Conservation (phyloP, 92 coral and sea anemone species). For the Umimayanthus kanabou region DNA sequence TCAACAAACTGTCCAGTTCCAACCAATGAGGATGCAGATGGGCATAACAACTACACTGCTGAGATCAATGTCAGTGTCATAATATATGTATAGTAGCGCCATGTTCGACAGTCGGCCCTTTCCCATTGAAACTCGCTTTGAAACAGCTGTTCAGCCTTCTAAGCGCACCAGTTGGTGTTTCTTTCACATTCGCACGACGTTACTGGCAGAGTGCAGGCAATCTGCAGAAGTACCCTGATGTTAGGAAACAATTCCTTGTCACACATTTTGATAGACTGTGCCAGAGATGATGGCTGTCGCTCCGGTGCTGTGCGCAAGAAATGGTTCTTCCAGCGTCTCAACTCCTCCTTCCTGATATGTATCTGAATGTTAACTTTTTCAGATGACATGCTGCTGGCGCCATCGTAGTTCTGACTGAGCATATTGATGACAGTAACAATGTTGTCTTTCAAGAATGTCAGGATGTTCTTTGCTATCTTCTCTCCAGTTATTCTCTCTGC, state of each 20-base stretch:
- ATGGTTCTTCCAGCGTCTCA: neutral
- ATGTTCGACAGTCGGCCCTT: too few species aligned
- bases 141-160: neutral
- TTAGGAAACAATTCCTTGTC: constrained; percentile 27
- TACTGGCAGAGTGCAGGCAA: neutral
- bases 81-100: constrained; percentile 32
- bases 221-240: constrained; percentile 4
- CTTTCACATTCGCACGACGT: too few species aligned
- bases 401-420: constrained; percentile 45
- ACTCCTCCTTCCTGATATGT: constrained; percentile 17
- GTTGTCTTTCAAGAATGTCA: constrained; percentile 4
- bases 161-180: neutral
- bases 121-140: too few species aligned
- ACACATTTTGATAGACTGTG: constrained; percentile 21
- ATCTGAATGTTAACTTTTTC: constrained; percentile 36
- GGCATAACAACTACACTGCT: too few species aligned
- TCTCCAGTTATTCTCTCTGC: constrained; percentile 17
- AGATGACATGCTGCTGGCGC: constrained; percentile 47
- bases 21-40: too few species aligned
- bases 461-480: constrained; percentile 24
- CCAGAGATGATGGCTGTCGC: constrained; percentile 19
- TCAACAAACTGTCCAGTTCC: too few species aligned
- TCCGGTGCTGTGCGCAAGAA: neutral
- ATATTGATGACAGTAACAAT: constrained; percentile 10
- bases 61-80: constrained; percentile 15